These are phyloP conservation scores for Mayetiola destructor DNA, from an alignment of 2,888 invertebrate species.

Conservation along the genomic window DNA sequence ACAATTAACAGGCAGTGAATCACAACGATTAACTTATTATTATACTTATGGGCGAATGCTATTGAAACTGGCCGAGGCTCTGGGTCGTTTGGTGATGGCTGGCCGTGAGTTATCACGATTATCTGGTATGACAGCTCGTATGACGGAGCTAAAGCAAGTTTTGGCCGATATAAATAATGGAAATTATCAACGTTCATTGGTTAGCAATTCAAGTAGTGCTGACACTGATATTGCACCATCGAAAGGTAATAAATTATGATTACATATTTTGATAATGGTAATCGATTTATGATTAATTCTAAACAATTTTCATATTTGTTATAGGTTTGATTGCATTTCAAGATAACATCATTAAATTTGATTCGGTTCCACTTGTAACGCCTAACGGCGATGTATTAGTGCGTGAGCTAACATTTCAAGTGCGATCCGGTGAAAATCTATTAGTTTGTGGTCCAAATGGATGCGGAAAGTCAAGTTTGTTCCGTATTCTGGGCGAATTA, in stretches of 20 bases:
- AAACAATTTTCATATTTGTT: no score
- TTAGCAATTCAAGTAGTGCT: slow-evolving; percentile 31
- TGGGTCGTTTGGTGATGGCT: slow-evolving; percentile 86
- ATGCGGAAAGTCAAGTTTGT: slow-evolving; percentile 93
- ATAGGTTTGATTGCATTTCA: slow-evolving; percentile 64
- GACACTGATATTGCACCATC: slow-evolving; percentile 45
- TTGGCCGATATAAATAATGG: slow-evolving; percentile 70
- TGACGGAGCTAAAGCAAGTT: slow-evolving; percentile 76
- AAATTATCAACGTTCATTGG: slow-evolving; percentile 48
- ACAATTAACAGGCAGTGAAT: slow-evolving; percentile 51
- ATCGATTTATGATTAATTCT: no score
- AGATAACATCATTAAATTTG: slow-evolving; percentile 83
- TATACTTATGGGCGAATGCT: slow-evolving; percentile 80
- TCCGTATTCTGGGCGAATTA: slow-evolving; percentile 88
- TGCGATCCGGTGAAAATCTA: slow-evolving; percentile 88
- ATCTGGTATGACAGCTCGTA: slow-evolving; percentile 86
- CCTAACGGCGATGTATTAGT: slow-evolving; percentile 83
- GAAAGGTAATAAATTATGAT: no score
- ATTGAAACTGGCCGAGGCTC: slow-evolving; percentile 88
- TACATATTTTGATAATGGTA: no score
- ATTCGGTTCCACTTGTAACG: slow-evolving; percentile 86
- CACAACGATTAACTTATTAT: slow-evolving; percentile 74
- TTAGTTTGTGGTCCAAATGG: slow-evolving; percentile 98
- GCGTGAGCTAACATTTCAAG: slow-evolving; percentile 71
- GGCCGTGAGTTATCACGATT: slow-evolving; percentile 87